Evolutionary conservation across 2,888 invertebrate species (phyloP).

Genomic region (Odontocerum albicorne): DNA sequence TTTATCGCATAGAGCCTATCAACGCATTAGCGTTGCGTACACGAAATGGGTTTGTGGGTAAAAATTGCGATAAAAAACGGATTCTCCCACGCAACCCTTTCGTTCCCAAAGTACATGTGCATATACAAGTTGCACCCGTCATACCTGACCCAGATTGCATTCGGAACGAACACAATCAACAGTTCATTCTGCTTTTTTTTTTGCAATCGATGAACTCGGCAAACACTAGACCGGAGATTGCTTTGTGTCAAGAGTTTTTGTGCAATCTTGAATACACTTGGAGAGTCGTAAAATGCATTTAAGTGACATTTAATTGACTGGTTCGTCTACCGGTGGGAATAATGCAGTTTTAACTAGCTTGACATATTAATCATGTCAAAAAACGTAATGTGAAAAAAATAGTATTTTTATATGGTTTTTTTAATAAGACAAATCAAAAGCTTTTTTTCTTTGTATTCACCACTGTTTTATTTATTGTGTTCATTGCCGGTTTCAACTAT

Average conservation of each 20-base stretch:
- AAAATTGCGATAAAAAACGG: slow-evolving; percentile 26
- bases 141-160: slow-evolving; percentile 34
- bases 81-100: slow-evolving; percentile 35
- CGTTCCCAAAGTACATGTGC: slow-evolving; percentile 28
- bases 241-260: slow-evolving; percentile 3
- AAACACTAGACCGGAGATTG: slow-evolving; percentile 2
- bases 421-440: too few species aligned
- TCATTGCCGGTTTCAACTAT: too few species aligned
- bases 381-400: too few species aligned
- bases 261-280: too few species aligned
- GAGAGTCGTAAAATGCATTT: too few species aligned
- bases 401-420: too few species aligned
- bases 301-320: too few species aligned
- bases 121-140: slow-evolving; percentile 19
- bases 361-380: too few species aligned
- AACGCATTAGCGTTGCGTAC: slow-evolving; percentile 4
- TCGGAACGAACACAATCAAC: slow-evolving; percentile 31
- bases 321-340: too few species aligned
- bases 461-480: too few species aligned
- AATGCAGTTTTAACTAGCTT: too few species aligned
- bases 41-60: slow-evolving; percentile 28
- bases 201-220: slow-evolving; percentile 10
- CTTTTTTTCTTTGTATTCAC: too few species aligned
- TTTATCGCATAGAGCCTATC: slow-evolving; percentile 15
- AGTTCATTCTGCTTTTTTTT: slow-evolving; percentile 22